Base-by-base conservation (phyloP, 2,797 vertebrate species). In the Xenentodon cancila region DNA sequence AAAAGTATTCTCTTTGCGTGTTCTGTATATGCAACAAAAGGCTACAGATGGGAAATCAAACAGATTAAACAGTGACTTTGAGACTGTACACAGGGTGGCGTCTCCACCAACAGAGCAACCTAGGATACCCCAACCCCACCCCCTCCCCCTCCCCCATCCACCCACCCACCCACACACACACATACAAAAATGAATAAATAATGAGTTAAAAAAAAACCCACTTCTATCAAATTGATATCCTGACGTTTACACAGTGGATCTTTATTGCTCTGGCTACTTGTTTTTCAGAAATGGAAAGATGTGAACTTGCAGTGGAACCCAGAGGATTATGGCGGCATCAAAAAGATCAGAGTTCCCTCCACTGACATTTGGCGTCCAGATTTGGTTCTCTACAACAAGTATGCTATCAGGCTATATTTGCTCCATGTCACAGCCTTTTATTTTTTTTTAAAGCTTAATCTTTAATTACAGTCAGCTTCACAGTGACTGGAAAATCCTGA, bases 301-400 rank as follows among this genome's bases (percentile, higher is more conserved):
- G 92, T 93, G 81, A 97, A 96, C 86, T 89, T 97, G 67, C 93
- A 89, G 62, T 97, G 96, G 96, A 94, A 95, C 25, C 96, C 96
- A 18, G 92, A 94, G 0, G 93, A 97, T 56, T 98, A 98, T 0
- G 94, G 95, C 0, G 95, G 95, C 0, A 94, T 99, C 84, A 96
- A 93, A 92, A 97, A 95, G 90, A 96, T 98, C 77, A 93, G 95
- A 82, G 71, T 97, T 59, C 92, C 95, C 27, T 97, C 96, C 5
- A 92, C 92, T 27, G 92, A 95, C 65, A 94, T 98, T 93, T 99
- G 96, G 96, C 90, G 85, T 17, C 95, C 96, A 11, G 96, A 97
- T 86, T 45, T 98, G 1, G 97, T 98, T 72, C 96, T 99, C 57
- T 98, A 98, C 82, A 97, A 99, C 91, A 98, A 99, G 97, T 97